A percentile compares a stretch with the other conserved stretches of the same genome.
phyloP scores from a whole-genome alignment of 2,888 invertebrate species.

The Tachina grossa region DNA sequence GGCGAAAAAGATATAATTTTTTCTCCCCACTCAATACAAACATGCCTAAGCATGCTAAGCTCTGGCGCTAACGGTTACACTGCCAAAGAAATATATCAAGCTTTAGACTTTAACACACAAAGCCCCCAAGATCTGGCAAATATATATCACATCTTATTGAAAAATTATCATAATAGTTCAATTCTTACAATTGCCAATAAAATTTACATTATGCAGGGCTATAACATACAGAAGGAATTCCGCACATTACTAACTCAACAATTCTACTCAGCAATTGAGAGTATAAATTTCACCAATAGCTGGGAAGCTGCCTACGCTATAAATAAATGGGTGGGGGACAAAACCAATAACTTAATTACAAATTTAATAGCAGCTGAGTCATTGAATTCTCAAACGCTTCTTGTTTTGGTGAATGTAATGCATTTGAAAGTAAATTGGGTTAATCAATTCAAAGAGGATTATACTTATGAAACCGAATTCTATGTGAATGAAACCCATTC shows the following conservation, averaged over 20 bases:
- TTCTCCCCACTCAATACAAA: too few species aligned
- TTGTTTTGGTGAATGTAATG: slow-evolving; percentile 92
- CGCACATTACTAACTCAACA: slow-evolving; percentile 85
- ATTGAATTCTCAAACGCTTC: slow-evolving; percentile 84
- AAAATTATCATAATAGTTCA: slow-evolving; percentile 76
- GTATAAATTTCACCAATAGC: slow-evolving; percentile 85
- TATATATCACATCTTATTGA: slow-evolving; percentile 58
- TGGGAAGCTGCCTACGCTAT: slow-evolving; percentile 85
- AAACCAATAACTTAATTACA: slow-evolving; percentile 89
- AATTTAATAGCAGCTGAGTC: slow-evolving; percentile 86
- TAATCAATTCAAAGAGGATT: slow-evolving; percentile 84
- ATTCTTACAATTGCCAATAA: slow-evolving; percentile 88
- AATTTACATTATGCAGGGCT: slow-evolving; percentile 86
- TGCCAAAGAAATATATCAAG: too few species aligned
- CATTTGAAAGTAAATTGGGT: slow-evolving; percentile 93
- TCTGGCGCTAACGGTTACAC: too few species aligned
- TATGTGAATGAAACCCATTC: not conserved
- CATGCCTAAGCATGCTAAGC: too few species aligned
- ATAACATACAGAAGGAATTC: slow-evolving; percentile 84
- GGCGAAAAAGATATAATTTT: too few species aligned
- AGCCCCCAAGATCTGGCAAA: too few species aligned
- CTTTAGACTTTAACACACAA: too few species aligned
- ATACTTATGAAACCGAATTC: too few species aligned
- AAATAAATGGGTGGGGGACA: slow-evolving; percentile 91
- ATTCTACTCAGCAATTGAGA: slow-evolving; percentile 87